Evolutionary conservation across 2,113 vertebrate species (phyloP), one percentile per base, ranked within the genome.

Genomic region (Sminthopsis crassicaudata): DNA sequence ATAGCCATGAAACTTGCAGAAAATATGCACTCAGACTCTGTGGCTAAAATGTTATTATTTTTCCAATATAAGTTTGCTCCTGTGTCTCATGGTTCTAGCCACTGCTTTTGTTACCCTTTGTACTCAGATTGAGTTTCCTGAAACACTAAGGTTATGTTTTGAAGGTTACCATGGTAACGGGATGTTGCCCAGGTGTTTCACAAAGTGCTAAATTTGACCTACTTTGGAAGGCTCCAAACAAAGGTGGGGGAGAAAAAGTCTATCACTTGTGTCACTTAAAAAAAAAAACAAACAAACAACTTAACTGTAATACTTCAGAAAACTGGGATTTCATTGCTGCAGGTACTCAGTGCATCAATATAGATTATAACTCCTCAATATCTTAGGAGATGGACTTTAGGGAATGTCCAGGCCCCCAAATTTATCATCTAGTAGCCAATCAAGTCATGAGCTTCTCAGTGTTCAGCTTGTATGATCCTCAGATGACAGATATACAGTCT

Each of bases 101-200:
- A 24, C 22, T 89, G 25, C 51, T n/a, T 91, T 50, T 89, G 23
- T 89, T 60, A 84, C 53, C 36, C 1, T 26, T 6, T 84, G 51
- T 2, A 50, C 36, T n/a, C 16, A 23, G 67, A 48, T 1, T 89
- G 90, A 46, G 88, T 60, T 60, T 55, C 50, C 0, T 42, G 24
- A 93, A 60, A 91, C 26, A 60, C 92, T 36, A 36, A 53, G 50
- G 54, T 46, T 67, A 57, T n/a, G 46, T 51, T 50, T 93, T 52
- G 30, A 46, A 55, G 50, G n/a, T 90, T 53, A 48, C 89, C 57
- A 60, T 95, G 51, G 50, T 53, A 24, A 94, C n/a, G 90, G 57
- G 52, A 50, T 54, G 42, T 9, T 91, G 25, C 57, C 48, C 48
- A 53, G 23, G 55, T 94, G 54, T 52, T 95, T 48, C 46, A 14